Conservation (phyloP, 2,113 vertebrate species). For the Stictonetta naevosa region DNA sequence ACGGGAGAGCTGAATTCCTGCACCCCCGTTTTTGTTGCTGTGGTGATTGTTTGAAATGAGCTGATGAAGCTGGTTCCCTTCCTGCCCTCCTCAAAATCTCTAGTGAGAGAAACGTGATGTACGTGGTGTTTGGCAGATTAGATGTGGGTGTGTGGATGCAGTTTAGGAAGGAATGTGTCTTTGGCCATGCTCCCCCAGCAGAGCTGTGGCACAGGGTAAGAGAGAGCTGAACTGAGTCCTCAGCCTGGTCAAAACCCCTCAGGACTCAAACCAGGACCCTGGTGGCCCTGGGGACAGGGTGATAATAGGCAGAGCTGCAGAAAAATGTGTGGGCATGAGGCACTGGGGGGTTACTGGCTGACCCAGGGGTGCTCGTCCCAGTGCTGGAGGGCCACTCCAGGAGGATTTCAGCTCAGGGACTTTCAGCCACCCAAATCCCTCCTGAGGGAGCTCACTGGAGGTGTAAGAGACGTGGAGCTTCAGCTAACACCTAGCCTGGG, state of each 20-base stretch:
- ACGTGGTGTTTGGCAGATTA: background rate
- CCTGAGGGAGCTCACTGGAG: background rate
- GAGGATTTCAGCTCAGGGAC: background rate
- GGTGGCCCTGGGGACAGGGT: background rate
- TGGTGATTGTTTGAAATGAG: background rate
- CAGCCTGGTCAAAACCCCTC: background rate
- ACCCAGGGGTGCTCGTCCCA: rapidly evolving
- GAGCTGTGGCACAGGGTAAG: background rate
- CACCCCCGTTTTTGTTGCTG: slow-evolving; percentile 6
- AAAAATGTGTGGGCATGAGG: rapidly evolving
- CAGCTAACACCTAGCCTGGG: background rate
- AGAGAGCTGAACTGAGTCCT: background rate
- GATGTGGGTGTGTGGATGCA: background rate
- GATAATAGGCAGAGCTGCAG: background rate
- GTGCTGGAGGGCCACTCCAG: rapidly evolving
- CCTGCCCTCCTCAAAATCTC: background rate
- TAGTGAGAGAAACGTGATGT: rapidly evolving
- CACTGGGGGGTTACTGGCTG: background rate
- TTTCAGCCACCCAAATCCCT: background rate
- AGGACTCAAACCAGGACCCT: background rate
- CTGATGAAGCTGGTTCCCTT: rapidly evolving
- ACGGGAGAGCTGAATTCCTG: background rate
- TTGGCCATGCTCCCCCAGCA: background rate
- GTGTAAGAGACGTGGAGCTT: background rate
- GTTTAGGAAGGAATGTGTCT: background rate